Percentiles rank a stretch among this genome's conserved stretches.
Evolutionary conservation across 2,113 vertebrate genomes (phyloP).

Genomic region (Melospiza georgiana): DNA sequence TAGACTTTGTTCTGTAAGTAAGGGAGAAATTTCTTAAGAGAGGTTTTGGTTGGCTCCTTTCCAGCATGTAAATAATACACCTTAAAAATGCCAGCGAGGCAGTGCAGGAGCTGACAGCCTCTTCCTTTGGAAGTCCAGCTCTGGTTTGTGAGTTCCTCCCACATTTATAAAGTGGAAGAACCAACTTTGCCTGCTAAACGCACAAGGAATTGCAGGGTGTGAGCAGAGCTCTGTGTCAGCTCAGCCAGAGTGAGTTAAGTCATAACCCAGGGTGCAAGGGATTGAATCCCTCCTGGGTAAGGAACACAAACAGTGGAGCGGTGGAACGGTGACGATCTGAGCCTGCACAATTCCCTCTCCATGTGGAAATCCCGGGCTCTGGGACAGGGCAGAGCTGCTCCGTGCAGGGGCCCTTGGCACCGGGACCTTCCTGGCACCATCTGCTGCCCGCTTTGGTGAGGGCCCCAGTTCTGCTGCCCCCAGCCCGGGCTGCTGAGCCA

Average conservation of each 20-base stretch:
- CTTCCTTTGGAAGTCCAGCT: neutral
- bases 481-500: neutral
- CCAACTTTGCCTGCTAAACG: neutral
- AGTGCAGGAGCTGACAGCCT: neutral
- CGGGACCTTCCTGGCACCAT: accelerated
- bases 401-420: accelerated
- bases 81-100: neutral
- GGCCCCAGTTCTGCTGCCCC: neutral
- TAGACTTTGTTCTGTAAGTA: neutral
- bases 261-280: neutral
- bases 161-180: neutral
- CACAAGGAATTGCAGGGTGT: neutral
- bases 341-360: accelerated
- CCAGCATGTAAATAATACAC: neutral
- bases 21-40: neutral
- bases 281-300: neutral
- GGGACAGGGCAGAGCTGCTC: neutral
- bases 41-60: neutral
- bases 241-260: neutral
- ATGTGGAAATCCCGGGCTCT: accelerated
- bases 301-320: neutral
- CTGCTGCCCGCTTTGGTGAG: neutral
- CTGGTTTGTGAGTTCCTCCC: neutral
- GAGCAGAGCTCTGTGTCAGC: neutral
- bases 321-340: accelerated